Conservation (phyloP, 2,113 vertebrate genomes). For the Carassius auratus region DNA sequence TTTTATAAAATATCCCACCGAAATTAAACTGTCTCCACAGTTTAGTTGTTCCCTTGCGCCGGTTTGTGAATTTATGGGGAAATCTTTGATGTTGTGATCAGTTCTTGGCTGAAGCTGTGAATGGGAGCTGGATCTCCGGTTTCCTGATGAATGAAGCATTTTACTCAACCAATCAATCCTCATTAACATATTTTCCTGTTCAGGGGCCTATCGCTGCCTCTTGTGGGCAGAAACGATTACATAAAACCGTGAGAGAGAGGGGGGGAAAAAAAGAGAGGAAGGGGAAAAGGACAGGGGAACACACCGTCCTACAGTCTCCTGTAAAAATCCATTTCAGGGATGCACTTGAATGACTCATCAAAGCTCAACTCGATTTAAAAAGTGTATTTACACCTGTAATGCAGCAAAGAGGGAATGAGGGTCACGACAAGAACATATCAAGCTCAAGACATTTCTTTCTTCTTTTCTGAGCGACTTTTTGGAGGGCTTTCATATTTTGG, state of each 20-base stretch:
- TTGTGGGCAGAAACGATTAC: slow-evolving; percentile 52
- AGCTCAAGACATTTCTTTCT: too few relatives aligned
- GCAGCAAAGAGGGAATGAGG: not conserved
- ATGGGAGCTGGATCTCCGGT: slow-evolving; percentile 24
- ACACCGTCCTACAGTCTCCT: slow-evolving; percentile 61
- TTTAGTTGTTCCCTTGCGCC: not conserved
- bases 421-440: not conserved
- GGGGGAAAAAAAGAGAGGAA: slow-evolving; percentile 44
- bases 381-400: not conserved
- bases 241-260: not conserved
- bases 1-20: not conserved
- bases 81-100: slow-evolving; percentile 32
- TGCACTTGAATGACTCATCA: slow-evolving; percentile 15
- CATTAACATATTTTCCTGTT: slow-evolving; percentile 27
- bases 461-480: too few relatives aligned
- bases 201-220: slow-evolving; percentile 59
- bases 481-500: not conserved
- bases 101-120: slow-evolving; percentile 31
- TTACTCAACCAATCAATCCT: slow-evolving; percentile 22
- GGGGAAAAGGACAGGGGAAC: slow-evolving; percentile 50
- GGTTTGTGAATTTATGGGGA: slow-evolving; percentile 16
- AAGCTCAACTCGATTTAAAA: not conserved
- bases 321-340: slow-evolving; percentile 51
- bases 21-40: not conserved
- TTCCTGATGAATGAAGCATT: slow-evolving; percentile 36